phyloP scores from a whole-genome alignment of 2,888 invertebrate species.

The Gymnoscelis rufifasciata region DNA sequence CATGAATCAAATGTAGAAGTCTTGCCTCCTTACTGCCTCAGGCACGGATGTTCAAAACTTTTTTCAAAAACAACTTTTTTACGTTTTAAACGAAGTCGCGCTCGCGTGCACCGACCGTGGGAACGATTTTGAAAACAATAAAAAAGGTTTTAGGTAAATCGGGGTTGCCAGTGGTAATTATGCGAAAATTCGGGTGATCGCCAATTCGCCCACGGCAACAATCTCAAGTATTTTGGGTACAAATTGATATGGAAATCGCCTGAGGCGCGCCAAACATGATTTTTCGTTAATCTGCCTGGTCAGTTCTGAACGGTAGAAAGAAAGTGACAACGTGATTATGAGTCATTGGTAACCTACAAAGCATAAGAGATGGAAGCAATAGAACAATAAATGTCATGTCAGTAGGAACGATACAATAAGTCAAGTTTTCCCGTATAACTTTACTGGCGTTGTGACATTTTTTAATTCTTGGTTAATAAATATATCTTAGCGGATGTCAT shows the following conservation, averaged over 20 bases:
- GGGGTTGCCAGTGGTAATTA: conserved; percentile 49
- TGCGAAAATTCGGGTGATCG: conserved; percentile 52
- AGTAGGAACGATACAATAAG: no score
- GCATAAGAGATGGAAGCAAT: conserved; percentile 8
- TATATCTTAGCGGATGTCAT: conserved; percentile 53
- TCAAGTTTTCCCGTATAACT: no score
- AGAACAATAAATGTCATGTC: background rate
- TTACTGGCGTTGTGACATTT: no score
- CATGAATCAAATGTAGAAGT: conserved; percentile 62
- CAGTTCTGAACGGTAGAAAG: conserved; percentile 1
- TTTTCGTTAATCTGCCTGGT: conserved; percentile 4
- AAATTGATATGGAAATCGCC: conserved; percentile 17
- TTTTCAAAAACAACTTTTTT: conserved; percentile 29
- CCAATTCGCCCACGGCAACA: conserved; percentile 31
- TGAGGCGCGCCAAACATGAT: conserved; percentile 4
- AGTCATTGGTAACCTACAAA: conserved; percentile 36
- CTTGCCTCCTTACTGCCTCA: conserved; percentile 56
- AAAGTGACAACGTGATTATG: conserved; percentile 3
- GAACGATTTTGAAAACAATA: conserved; percentile 57
- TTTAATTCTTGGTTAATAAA: no score
- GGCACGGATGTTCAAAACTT: conserved; percentile 63
- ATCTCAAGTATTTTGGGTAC: conserved; percentile 25
- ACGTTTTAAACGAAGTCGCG: conserved; percentile 42
- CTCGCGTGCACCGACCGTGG: conserved; percentile 68
- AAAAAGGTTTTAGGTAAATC: conserved; percentile 50